Conservation (phyloP, 23 tunicate species). For the Phallusia fumigata region DNA sequence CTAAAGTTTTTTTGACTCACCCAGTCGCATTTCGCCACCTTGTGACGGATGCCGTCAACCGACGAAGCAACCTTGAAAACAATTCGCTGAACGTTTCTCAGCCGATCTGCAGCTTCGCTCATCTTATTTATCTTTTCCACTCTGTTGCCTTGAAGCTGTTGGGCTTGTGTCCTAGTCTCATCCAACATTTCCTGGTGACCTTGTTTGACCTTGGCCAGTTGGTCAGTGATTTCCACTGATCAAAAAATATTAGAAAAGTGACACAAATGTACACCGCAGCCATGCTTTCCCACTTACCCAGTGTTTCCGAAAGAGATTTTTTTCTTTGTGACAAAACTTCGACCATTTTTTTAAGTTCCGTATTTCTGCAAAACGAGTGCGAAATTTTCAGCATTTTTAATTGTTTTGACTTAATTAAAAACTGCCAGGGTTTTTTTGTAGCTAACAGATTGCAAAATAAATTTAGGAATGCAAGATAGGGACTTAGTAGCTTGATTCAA, state of each 20-base stretch:
- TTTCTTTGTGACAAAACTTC: neutral
- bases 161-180: neutral
- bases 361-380: slow-evolving; percentile 4
- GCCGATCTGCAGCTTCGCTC: neutral
- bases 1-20: slow-evolving; percentile 14
- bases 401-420: no score
- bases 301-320: neutral
- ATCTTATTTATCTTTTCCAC: neutral
- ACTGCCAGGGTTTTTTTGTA: no score
- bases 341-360: slow-evolving; percentile 12
- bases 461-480: no score
- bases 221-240: no score
- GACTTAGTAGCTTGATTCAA: no score
- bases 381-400: neutral
- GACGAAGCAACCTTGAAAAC: slow-evolving; percentile 17
- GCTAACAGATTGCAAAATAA: no score
- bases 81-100: neutral
- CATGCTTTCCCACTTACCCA: neutral
- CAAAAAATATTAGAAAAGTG: no score
- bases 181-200: slow-evolving; percentile 21
- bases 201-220: slow-evolving; percentile 8
- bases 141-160: neutral
- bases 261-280: no score
- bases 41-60: slow-evolving; percentile 24
- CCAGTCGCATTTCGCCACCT: slow-evolving; percentile 43